These are phyloP conservation scores for Charina bottae DNA, from an alignment of 2,113 vertebrate species.

Conservation along the genomic window DNA sequence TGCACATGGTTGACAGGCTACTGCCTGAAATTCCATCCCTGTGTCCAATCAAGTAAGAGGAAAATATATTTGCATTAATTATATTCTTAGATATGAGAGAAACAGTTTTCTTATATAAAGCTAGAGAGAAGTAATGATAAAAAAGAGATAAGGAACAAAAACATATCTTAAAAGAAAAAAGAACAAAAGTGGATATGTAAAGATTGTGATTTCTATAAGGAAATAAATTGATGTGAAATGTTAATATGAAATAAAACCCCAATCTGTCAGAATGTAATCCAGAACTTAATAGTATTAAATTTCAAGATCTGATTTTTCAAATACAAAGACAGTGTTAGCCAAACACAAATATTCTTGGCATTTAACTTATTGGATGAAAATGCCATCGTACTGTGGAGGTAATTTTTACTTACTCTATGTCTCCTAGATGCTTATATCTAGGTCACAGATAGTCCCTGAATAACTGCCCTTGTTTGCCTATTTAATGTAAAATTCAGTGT, in stretches of 20 bases:
- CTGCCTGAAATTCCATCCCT: neutral
- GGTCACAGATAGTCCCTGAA: neutral
- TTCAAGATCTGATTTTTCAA: neutral
- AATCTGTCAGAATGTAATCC: neutral
- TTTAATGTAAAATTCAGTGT: neutral
- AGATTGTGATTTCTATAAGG: neutral
- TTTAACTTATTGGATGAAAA: neutral
- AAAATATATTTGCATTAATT: slow-evolving; percentile 23
- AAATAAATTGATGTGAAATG: neutral
- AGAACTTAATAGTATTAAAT: neutral
- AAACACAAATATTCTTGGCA: neutral
- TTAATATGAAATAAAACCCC: neutral
- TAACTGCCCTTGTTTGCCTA: neutral
- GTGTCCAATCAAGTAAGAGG: slow-evolving; percentile 4
- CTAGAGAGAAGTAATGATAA: neutral
- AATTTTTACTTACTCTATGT: neutral
- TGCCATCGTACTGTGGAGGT: neutral
- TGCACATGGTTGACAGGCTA: neutral
- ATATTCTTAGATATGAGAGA: neutral
- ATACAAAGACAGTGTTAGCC: neutral
- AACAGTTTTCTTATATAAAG: neutral
- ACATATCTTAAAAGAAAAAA: neutral
- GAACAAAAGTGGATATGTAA: too few relatives aligned
- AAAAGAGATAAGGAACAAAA: slow-evolving; percentile 5
- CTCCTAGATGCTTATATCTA: neutral